These are phyloP conservation scores for Drosophila elegans DNA, from an alignment of 1,140 invertebrate species.

Conservation along the genomic window DNA sequence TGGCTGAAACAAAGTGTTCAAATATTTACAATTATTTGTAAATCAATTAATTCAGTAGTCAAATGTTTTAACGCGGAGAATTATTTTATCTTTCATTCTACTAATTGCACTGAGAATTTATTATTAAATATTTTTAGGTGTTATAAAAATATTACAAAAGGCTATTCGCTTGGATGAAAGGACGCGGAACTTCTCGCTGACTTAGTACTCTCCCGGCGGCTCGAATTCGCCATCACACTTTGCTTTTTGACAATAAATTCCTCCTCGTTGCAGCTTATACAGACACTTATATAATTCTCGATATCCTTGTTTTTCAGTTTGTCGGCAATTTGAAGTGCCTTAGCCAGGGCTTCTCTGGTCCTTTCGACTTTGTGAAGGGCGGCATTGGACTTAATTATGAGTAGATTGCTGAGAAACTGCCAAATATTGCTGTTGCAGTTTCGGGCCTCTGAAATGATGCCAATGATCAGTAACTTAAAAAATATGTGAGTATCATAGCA, in stretches of 20 bases:
- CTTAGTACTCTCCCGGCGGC: constrained; percentile 15
- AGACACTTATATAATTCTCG: constrained; percentile 45
- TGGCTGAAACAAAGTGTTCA: too few relatives aligned
- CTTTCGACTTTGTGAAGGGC: constrained; percentile 65
- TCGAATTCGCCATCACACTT: constrained; percentile 14
- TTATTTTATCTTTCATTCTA: background rate
- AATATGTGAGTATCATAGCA: background rate
- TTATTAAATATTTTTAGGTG: background rate
- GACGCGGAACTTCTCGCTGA: constrained; percentile 12
- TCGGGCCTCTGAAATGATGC: constrained; percentile 48
- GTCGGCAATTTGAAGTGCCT: constrained; percentile 35
- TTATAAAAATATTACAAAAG: background rate
- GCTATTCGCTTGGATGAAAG: background rate
- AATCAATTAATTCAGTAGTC: too few relatives aligned
- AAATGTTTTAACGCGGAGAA: too few relatives aligned
- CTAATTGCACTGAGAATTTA: constrained; percentile 15
- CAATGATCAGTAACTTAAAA: background rate
- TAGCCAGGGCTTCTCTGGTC: constrained; percentile 45
- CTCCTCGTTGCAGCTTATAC: constrained; percentile 53
- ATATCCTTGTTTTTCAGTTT: constrained; percentile 28
- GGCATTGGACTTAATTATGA: constrained; percentile 68
- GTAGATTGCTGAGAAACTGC: constrained; percentile 58
- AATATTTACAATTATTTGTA: too few relatives aligned
- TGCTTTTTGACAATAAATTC: constrained; percentile 38
- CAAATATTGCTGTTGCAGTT: constrained; percentile 68